Evolutionary conservation across 2,113 vertebrate genomes (phyloP).

Genomic region (Perca schrenkii): DNA sequence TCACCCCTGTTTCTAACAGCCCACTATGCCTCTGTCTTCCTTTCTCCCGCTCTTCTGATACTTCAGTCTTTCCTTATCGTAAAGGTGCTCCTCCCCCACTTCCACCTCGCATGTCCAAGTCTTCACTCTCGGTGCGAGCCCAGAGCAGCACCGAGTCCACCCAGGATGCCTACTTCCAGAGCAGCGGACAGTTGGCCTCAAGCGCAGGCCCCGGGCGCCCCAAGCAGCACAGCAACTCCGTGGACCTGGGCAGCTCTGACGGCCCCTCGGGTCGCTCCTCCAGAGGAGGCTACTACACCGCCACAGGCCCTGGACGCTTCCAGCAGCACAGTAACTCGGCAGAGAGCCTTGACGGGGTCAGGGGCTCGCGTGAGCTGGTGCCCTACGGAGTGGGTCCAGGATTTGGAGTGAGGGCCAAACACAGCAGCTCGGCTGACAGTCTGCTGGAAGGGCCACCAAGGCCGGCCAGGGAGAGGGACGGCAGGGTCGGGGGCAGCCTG

Average conservation of each 20-base stretch:
- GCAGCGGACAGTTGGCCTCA: constrained; percentile 81
- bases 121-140: constrained; percentile 94
- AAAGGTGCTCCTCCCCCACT: constrained; percentile 95
- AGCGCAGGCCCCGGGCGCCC: constrained; percentile 81
- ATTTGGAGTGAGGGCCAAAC: constrained; percentile 81
- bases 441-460: constrained; percentile 82
- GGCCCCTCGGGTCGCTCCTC: constrained; percentile 76
- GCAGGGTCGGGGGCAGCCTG: constrained; percentile 76
- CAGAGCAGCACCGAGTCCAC: constrained; percentile 99
- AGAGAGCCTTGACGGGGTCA: constrained; percentile 82
- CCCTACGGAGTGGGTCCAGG: constrained; percentile 81
- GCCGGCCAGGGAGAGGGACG: constrained; percentile 73
- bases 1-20: constrained; percentile 54
- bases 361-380: constrained; percentile 73
- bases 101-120: constrained; percentile 96
- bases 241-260: constrained; percentile 88
- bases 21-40: constrained; percentile 61
- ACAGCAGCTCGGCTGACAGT: constrained; percentile 86
- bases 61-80: constrained; percentile 95
- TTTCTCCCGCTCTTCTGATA: constrained; percentile 57
- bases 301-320: constrained; percentile 63
- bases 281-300: constrained; percentile 78
- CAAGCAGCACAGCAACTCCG: constrained; percentile 93
- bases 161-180: constrained; percentile 92
- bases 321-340: constrained; percentile 85